Conservation (phyloP, 1,140 invertebrate species). For the Pachypsylla venusta region DNA sequence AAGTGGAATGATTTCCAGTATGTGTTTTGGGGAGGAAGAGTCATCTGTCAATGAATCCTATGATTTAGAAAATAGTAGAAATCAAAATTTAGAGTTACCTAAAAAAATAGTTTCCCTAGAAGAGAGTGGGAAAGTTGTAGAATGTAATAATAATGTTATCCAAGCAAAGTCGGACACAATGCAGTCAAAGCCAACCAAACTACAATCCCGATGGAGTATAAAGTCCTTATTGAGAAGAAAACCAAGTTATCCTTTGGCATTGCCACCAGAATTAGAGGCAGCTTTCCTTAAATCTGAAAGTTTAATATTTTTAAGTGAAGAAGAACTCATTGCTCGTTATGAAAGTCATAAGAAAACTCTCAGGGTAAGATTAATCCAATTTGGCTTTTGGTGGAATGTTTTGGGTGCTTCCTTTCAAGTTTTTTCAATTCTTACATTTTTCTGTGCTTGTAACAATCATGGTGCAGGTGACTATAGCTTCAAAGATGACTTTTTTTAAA, state of each 20-base stretch:
- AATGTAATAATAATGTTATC: not conserved
- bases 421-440: no score
- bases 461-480: no score
- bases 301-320: not conserved
- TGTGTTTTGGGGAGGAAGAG: not conserved
- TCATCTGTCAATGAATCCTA: not conserved
- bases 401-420: slow-evolving; percentile 6
- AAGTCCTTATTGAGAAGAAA: not conserved
- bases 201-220: not conserved
- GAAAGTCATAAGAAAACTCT: slow-evolving; percentile 6
- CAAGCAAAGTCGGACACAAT: no score
- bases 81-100: slow-evolving; percentile 8
- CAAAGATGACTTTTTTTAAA: no score
- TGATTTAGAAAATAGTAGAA: not conserved
- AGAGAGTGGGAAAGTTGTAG: not conserved
- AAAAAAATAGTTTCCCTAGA: not conserved
- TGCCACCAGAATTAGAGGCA: not conserved
- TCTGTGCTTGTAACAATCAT: no score
- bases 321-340: not conserved
- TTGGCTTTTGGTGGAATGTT: not conserved
- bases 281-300: not conserved
- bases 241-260: not conserved
- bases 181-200: not conserved
- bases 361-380: slow-evolving; percentile 3
- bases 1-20: not conserved